These are phyloP conservation scores for Poecilia picta DNA, from an alignment of 2,797 vertebrate species.

Conservation along the genomic window DNA sequence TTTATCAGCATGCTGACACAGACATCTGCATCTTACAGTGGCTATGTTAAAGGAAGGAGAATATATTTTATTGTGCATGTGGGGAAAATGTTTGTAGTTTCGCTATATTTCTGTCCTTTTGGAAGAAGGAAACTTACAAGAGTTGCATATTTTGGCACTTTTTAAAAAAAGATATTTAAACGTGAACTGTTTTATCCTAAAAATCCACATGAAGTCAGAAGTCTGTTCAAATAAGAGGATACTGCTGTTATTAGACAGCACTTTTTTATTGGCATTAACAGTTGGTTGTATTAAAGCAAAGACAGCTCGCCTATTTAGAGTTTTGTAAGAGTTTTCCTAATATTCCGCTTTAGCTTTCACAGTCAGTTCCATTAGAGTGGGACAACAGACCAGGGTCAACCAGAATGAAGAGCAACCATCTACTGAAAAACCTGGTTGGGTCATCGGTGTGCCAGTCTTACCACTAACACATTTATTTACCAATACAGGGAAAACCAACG, in stretches of 20 bases:
- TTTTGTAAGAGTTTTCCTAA: neutral
- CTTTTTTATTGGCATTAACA: constrained; percentile 17
- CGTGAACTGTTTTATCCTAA: constrained; percentile 12
- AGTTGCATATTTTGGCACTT: neutral
- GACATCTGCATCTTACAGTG: constrained; percentile 62
- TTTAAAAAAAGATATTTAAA: neutral
- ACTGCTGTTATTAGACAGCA: neutral
- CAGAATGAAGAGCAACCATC: neutral
- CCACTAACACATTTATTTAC: constrained; percentile 9
- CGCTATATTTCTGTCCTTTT: constrained; percentile 9
- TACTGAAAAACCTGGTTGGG: constrained; percentile 1
- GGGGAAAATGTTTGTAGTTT: constrained; percentile 39
- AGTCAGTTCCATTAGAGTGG: constrained; percentile 1
- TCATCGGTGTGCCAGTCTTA: constrained; percentile 2
- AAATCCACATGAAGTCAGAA: constrained; percentile 16
- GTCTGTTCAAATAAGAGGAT: constrained; percentile 5
- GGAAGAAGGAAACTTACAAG: constrained; percentile 17
- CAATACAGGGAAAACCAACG: neutral
- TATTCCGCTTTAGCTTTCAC: constrained; percentile 7
- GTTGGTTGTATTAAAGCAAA: constrained; percentile 25
- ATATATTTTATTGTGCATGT: constrained; percentile 60
- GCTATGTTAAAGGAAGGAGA: constrained; percentile 59
- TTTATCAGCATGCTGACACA: constrained; percentile 72
- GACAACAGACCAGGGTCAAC: neutral
- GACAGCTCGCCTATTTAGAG: neutral